Percentiles rank a stretch among this genome's conserved stretches.
Conservation (phyloP, 2,113 vertebrate species). For the Aleadryas rufinucha region DNA sequence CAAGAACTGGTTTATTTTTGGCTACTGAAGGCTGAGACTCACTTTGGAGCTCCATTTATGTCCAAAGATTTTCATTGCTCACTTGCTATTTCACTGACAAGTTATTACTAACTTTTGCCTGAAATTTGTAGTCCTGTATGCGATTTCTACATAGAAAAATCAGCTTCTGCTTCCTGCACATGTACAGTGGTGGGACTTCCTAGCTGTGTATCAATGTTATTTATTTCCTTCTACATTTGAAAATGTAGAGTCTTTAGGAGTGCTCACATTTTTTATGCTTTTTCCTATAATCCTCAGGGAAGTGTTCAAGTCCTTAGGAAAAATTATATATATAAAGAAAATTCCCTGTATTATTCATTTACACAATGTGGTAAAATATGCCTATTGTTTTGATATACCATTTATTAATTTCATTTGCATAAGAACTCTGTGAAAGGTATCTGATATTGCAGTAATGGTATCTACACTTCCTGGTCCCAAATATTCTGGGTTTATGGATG, state of each 20-base stretch:
- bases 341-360: neutral
- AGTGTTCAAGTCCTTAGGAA: neutral
- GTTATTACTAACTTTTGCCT: slow-evolving; percentile 10
- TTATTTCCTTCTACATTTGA: neutral
- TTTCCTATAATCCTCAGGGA: neutral
- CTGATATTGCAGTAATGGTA: neutral
- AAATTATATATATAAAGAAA: neutral
- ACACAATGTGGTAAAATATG: neutral
- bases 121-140: neutral
- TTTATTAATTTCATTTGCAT: neutral
- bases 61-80: neutral
- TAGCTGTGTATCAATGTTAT: neutral
- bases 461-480: neutral
- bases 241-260: neutral
- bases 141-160: neutral
- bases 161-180: neutral
- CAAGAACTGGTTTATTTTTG: slow-evolving; percentile 78
- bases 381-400: neutral
- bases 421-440: neutral
- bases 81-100: neutral
- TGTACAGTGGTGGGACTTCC: neutral
- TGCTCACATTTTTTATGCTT: neutral
- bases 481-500: neutral
- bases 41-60: slow-evolving; percentile 44
- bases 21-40: slow-evolving; percentile 57